Conservation (phyloP, 1,140 invertebrate genomes). For the Forficula auricularia region DNA sequence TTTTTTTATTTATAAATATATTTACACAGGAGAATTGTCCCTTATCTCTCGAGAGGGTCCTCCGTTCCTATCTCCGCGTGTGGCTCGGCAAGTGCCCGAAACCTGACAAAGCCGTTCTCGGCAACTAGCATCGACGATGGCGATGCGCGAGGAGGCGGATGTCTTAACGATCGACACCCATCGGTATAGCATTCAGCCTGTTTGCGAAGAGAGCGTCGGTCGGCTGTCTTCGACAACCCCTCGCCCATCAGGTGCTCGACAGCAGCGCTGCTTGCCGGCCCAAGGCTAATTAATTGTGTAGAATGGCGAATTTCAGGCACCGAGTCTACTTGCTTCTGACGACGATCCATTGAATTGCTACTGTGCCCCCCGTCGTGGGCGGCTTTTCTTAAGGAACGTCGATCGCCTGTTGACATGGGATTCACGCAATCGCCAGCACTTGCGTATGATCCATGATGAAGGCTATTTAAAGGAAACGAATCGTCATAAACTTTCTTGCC, state of each 20-base stretch:
- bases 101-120: conserved; percentile 68
- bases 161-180: conserved; percentile 18
- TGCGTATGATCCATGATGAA: conserved; percentile 20
- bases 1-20: no score
- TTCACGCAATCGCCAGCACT: no score
- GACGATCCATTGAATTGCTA: no score
- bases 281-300: conserved; percentile 13
- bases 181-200: conserved; percentile 26
- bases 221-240: conserved; percentile 21
- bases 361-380: no score
- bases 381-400: no score
- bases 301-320: no score
- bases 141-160: conserved; percentile 17
- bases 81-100: conserved; percentile 43
- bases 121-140: conserved; percentile 58
- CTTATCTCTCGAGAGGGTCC: no score
- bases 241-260: conserved; percentile 16
- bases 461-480: conserved; percentile 35
- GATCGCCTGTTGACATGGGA: no score
- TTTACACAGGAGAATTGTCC: no score
- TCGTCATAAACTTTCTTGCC: conserved; percentile 59
- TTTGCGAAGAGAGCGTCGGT: conserved; percentile 23
- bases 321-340: no score
- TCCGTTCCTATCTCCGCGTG: conserved; percentile 3
- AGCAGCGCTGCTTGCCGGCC: conserved; percentile 16